Evolutionary conservation across 2,113 vertebrate genomes (phyloP).

Genomic region (Gnathonemus echidnorhynchus): DNA sequence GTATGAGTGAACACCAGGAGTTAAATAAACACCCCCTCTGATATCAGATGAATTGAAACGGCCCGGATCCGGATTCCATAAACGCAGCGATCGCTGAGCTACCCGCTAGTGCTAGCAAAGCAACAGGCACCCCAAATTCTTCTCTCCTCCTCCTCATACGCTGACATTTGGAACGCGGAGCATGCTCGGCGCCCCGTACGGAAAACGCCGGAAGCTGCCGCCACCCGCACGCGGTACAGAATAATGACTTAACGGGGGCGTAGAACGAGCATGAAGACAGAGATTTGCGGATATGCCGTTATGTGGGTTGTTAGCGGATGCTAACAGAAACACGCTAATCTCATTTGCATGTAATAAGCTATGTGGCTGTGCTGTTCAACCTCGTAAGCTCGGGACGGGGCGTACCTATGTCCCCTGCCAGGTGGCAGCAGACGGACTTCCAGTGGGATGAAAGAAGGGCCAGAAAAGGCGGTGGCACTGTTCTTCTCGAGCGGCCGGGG

Average conservation of each 20-base stretch:
- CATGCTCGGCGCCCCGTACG: constrained; percentile 32
- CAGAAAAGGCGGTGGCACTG: constrained; percentile 46
- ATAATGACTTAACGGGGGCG: constrained; percentile 32
- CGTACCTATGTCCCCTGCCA: constrained; percentile 58
- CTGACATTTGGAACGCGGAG: constrained; percentile 39
- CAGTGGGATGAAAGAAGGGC: constrained; percentile 51
- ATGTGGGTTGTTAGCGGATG: not conserved
- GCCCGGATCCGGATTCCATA: constrained; percentile 16
- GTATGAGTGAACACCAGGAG: not conserved
- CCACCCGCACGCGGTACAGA: constrained; percentile 40
- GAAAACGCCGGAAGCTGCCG: constrained; percentile 21
- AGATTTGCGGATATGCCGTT: not conserved
- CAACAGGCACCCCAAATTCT: constrained; percentile 56
- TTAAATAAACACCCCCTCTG: constrained; percentile 6
- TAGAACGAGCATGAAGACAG: constrained; percentile 21
- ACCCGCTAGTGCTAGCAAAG: constrained; percentile 45
- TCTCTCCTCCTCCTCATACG: constrained; percentile 32
- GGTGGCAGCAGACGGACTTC: constrained; percentile 45
- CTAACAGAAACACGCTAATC: not conserved
- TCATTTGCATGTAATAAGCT: not conserved
- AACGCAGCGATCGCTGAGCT: constrained; percentile 49
- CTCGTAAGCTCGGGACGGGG: not conserved
- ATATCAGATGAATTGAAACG: not conserved
- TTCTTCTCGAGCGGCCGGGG: constrained; percentile 42
- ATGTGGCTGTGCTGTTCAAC: not conserved